phyloP scores from a whole-genome alignment of 2,797 vertebrate genomes.

The Pyrrhura leucotis region DNA sequence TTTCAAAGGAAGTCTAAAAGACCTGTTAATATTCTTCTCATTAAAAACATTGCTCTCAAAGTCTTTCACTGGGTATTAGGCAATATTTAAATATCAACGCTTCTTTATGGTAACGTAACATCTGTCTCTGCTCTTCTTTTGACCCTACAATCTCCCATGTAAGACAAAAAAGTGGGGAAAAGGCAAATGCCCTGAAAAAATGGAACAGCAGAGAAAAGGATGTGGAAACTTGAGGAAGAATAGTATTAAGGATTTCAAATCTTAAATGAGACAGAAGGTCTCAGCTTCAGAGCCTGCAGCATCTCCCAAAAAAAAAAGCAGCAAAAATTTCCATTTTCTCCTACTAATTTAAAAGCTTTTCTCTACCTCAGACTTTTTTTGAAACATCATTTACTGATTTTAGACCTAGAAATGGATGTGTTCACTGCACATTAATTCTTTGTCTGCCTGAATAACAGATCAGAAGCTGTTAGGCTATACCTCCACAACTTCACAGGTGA shows the following conservation, averaged over 20 bases:
- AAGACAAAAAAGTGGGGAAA: accelerated
- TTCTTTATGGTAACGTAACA: neutral
- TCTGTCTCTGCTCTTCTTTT: neutral
- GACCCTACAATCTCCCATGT: neutral
- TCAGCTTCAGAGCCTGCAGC: neutral
- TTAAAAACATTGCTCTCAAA: neutral
- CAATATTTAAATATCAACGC: neutral
- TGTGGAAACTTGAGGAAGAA: neutral
- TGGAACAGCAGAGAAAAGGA: neutral
- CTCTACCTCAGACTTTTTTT: neutral
- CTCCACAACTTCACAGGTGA: constrained; percentile 62
- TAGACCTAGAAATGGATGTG: neutral
- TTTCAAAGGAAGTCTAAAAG: neutral
- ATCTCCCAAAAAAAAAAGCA: neutral
- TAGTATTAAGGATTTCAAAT: neutral
- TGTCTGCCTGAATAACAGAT: constrained; percentile 7
- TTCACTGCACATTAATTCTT: constrained; percentile 46
- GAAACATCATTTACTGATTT: neutral
- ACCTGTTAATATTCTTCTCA: neutral
- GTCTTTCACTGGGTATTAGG: neutral
- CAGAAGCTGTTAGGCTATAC: constrained; percentile 31
- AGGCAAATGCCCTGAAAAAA: neutral
- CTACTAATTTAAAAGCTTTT: neutral
- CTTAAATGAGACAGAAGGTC: neutral
- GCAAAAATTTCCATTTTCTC: neutral